These are phyloP conservation scores for Tokudaia tokunoshimensis DNA, from an alignment of 2,797 vertebrate species.

Conservation along the genomic window DNA sequence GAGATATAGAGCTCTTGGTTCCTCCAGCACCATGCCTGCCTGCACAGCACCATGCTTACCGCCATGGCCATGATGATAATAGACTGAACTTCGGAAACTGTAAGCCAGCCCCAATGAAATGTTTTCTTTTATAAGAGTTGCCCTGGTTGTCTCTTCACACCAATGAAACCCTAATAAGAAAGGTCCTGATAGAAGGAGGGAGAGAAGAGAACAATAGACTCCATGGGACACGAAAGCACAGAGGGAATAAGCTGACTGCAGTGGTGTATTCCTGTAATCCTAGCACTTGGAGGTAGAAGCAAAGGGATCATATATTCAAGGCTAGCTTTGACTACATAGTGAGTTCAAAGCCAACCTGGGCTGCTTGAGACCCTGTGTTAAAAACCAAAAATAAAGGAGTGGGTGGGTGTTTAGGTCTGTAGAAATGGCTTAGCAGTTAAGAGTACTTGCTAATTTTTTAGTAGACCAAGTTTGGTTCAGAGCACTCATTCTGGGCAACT, in stretches of 20 bases:
- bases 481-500: not conserved
- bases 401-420: not conserved
- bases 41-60: not conserved
- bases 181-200: not conserved
- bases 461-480: not conserved
- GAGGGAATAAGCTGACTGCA: not conserved
- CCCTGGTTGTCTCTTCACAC: not conserved
- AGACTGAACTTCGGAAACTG: not conserved
- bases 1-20: not conserved
- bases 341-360: not conserved
- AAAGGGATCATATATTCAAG: not conserved
- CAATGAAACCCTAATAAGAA: not conserved
- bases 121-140: not conserved
- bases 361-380: not conserved
- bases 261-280: not conserved
- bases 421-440: not conserved
- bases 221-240: not conserved
- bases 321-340: not conserved
- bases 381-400: not conserved
- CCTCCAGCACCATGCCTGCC: not conserved
- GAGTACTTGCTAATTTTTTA: not conserved
- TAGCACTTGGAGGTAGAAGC: not conserved
- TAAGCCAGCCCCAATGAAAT: not conserved
- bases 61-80: not conserved
- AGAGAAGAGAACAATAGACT: not conserved